These are phyloP conservation scores for Homarus gammarus DNA, from an alignment of 2,888 invertebrate genomes.

Conservation along the genomic window DNA sequence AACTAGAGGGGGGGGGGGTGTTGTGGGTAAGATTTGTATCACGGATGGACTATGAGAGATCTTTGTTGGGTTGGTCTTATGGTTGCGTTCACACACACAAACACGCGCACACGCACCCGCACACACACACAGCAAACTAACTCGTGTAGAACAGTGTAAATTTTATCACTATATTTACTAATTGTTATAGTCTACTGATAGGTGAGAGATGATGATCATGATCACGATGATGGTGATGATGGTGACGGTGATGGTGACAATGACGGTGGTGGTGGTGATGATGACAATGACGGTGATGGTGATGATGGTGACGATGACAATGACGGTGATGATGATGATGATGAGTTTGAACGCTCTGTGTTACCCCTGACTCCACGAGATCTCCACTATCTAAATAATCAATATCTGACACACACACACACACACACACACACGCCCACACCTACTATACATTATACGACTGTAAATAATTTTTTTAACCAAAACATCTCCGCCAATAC, in stretches of 20 bases:
- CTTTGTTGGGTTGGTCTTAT: no score
- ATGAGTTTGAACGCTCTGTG: neutral
- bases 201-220: neutral
- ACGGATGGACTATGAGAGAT: no score
- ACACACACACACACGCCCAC: no score
- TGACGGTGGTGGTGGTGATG: slow-evolving; percentile 18
- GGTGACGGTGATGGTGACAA: neutral
- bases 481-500: no score
- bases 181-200: no score
- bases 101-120: neutral
- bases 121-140: no score
- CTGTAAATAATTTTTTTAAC: no score
- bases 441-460: no score
- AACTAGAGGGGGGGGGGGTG: no score
- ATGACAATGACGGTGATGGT: neutral
- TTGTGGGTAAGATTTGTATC: no score
- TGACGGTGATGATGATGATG: neutral
- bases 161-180: no score
- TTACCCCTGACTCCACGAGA: neutral
- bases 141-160: no score
- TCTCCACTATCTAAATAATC: neutral
- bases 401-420: neutral
- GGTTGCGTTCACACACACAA: neutral
- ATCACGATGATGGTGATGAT: neutral
- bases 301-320: neutral